These are phyloP conservation scores for Podarcis siculus DNA, from an alignment of 2,797 vertebrate genomes.

Conservation along the genomic window DNA sequence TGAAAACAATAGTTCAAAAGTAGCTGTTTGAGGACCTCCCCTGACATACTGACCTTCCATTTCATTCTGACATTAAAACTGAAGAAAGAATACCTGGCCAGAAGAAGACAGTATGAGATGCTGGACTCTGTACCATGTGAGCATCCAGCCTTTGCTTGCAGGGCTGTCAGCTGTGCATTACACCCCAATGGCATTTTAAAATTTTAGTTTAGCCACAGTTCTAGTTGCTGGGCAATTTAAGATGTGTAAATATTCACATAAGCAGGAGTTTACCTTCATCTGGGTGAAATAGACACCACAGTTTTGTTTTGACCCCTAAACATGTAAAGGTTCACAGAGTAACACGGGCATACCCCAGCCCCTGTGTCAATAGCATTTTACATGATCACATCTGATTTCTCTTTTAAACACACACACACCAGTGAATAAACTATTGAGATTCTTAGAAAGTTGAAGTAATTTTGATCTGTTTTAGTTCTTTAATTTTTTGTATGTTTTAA, in stretches of 20 bases:
- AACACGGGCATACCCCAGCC: neutral
- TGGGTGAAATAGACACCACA: neutral
- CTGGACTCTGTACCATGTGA: neutral
- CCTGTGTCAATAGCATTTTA: neutral
- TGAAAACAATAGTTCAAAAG: neutral
- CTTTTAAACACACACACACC: neutral
- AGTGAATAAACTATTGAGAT: neutral
- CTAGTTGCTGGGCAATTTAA: conserved; percentile 6
- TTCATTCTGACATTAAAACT: neutral
- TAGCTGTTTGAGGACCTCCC: too few species aligned
- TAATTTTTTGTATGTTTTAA: too few species aligned
- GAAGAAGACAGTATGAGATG: neutral
- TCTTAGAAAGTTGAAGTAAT: too few species aligned
- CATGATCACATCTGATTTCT: neutral
- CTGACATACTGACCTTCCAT: neutral
- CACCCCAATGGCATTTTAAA: neutral
- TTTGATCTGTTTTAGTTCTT: too few species aligned
- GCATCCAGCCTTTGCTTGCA: neutral
- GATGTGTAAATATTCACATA: conserved; percentile 4
- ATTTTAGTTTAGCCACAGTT: conserved; percentile 3
- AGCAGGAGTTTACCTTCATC: neutral
- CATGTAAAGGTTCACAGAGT: neutral
- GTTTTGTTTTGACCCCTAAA: neutral
- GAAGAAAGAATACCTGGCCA: too few species aligned
- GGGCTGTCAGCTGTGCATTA: neutral